These are phyloP conservation scores for Hephaestus fuliginosus DNA, from an alignment of 2,797 vertebrate genomes.

Conservation along the genomic window DNA sequence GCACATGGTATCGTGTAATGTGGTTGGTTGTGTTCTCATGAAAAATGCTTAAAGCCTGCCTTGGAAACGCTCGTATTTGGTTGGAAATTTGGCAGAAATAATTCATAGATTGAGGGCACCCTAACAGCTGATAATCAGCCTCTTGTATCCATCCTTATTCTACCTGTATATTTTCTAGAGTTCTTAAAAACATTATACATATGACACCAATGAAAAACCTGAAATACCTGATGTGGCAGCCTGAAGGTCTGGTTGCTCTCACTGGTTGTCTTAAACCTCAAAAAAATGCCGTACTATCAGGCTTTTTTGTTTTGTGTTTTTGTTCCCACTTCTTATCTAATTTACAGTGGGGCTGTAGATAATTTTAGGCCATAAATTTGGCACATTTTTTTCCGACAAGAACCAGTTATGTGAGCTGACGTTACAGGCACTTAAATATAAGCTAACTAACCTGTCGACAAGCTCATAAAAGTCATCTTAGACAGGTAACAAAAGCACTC, in stretches of 20 bases:
- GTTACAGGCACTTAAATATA: no score
- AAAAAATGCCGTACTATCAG: neutral
- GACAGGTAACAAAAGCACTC: no score
- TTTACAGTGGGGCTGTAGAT: no score
- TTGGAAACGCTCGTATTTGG: conserved; percentile 66
- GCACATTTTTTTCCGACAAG: no score
- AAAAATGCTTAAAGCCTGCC: conserved; percentile 80
- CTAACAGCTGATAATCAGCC: conserved; percentile 9
- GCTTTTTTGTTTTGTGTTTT: no score
- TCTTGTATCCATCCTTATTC: neutral
- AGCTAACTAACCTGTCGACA: no score
- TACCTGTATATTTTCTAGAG: neutral
- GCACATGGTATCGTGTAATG: conserved; percentile 65
- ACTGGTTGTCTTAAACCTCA: conserved; percentile 41
- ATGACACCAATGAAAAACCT: neutral
- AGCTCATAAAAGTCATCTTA: no score
- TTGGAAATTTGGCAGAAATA: conserved; percentile 24
- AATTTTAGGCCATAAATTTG: neutral
- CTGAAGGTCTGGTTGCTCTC: conserved; percentile 5
- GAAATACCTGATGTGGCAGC: neutral
- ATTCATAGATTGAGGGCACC: conserved; percentile 37
- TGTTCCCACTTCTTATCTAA: no score
- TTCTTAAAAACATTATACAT: neutral
- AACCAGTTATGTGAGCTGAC: no score
- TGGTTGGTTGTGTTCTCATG: conserved; percentile 76